Conservation (phyloP, 37 sponge, comb jelly and placozoan genomes). For the Chondrilla cf. caribensis region DNA sequence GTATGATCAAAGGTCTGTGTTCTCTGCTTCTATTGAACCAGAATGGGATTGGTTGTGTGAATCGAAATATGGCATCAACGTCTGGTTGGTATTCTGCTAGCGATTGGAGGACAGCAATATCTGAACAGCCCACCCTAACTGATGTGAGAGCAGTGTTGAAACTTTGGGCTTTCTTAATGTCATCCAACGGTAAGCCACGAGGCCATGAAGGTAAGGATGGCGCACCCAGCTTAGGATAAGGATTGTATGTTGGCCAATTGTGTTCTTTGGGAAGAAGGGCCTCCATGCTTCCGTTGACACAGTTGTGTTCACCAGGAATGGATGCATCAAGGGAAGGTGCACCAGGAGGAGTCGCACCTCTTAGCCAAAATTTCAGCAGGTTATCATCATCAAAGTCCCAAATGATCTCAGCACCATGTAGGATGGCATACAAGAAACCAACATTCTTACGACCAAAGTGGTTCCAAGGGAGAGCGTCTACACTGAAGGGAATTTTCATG, state of each 20-base stretch:
- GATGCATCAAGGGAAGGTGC: slow-evolving; percentile 28
- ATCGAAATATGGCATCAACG: slow-evolving; percentile 59
- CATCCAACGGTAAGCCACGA: slow-evolving; percentile 48
- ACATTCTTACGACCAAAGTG: slow-evolving; percentile 61
- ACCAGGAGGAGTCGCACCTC: slow-evolving; percentile 34
- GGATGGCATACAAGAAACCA: slow-evolving; percentile 57
- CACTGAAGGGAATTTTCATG: slow-evolving; percentile 6
- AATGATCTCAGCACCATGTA: slow-evolving; percentile 52
- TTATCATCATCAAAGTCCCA: slow-evolving; percentile 72
- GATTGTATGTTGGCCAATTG: slow-evolving; percentile 40
- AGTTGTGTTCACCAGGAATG: neutral
- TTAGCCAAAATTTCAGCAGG: slow-evolving; percentile 47
- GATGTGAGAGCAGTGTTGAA: slow-evolving; percentile 3
- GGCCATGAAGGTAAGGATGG: slow-evolving; percentile 53
- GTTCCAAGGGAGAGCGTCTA: slow-evolving; percentile 38
- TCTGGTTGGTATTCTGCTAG: slow-evolving; percentile 62
- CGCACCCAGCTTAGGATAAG: slow-evolving; percentile 46
- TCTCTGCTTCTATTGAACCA: slow-evolving; percentile 15
- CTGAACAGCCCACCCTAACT: neutral
- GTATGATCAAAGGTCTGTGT: slow-evolving; percentile 16
- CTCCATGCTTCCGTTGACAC: neutral
- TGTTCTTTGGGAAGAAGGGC: slow-evolving; percentile 22
- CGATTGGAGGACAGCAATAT: slow-evolving; percentile 44
- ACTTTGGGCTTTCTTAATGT: slow-evolving; percentile 9
- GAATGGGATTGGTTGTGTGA: slow-evolving; percentile 42